phyloP scores from a whole-genome alignment of 2,113 vertebrate genomes.

The Phaethornis superciliosus region DNA sequence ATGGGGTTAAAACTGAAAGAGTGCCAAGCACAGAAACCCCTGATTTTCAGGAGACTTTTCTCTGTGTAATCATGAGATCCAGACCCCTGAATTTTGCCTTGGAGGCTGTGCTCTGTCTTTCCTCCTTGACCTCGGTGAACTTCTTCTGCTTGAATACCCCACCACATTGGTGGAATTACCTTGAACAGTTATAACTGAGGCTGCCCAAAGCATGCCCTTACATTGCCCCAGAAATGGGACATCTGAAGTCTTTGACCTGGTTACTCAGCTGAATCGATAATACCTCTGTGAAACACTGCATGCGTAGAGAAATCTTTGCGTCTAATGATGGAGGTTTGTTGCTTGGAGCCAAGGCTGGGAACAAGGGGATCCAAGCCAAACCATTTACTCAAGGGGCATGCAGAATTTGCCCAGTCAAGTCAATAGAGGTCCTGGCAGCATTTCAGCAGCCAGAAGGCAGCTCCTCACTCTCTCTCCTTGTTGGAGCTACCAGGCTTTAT shows the following conservation, averaged over 20 bases:
- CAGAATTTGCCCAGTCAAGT: conserved; percentile 44
- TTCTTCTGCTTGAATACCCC: conserved; percentile 29
- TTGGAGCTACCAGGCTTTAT: background rate
- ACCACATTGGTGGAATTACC: background rate
- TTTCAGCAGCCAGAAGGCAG: conserved; percentile 37
- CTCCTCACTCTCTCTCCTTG: background rate
- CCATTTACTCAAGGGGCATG: conserved; percentile 16
- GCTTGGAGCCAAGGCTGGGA: conserved; percentile 18
- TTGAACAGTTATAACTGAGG: background rate
- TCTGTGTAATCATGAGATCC: background rate
- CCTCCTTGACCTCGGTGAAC: background rate
- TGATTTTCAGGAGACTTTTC: conserved; percentile 32
- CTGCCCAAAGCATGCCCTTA: background rate
- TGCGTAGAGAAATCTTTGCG: background rate
- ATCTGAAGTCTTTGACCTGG: conserved; percentile 1
- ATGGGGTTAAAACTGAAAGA: conserved; percentile 40
- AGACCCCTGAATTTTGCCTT: background rate
- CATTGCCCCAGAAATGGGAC: background rate
- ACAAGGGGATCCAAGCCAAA: background rate
- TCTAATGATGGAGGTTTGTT: conserved; percentile 1
- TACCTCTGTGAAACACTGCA: conserved; percentile 20
- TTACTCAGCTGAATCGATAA: background rate
- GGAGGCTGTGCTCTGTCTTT: background rate
- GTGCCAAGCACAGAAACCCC: conserved; percentile 32
- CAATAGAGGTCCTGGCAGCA: background rate